phyloP scores from a whole-genome alignment of 2,888 invertebrate species.

The Ceramica pisi region DNA sequence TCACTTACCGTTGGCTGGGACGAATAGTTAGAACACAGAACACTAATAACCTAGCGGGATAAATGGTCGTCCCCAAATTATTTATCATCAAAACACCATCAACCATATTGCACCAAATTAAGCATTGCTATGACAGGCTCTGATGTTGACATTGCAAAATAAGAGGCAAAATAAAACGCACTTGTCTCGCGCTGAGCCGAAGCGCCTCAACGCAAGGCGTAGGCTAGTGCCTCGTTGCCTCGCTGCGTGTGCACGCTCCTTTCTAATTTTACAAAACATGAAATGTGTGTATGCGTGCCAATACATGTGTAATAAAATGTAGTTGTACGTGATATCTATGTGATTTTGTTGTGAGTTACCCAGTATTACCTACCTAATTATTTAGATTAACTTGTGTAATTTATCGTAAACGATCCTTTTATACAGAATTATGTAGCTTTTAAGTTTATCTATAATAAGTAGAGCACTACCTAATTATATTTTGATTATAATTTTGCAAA shows the following conservation, averaged over 20 bases:
- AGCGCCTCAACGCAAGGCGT: neutral
- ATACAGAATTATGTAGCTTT: constrained; percentile 43
- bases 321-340: constrained; percentile 39
- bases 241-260: neutral
- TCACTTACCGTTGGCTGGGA: neutral
- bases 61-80: too few relatives aligned
- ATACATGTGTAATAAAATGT: constrained; percentile 36
- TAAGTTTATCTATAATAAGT: constrained; percentile 17
- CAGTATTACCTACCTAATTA: constrained; percentile 58
- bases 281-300: constrained; percentile 50
- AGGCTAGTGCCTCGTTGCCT: neutral
- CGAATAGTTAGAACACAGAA: too few relatives aligned
- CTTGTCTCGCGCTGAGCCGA: neutral
- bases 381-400: constrained; percentile 34
- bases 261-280: constrained; percentile 2
- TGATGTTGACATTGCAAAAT: neutral
- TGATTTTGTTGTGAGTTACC: constrained; percentile 63
- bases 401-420: constrained; percentile 40
- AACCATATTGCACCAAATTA: too few relatives aligned
- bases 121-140: neutral
- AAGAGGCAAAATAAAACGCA: neutral
- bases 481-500: constrained; percentile 11
- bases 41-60: too few relatives aligned
- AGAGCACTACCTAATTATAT: neutral
- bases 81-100: too few relatives aligned